phyloP scores from a whole-genome alignment of 53 echinoderm and acorn worm species.

The Zoroaster sp. region DNA sequence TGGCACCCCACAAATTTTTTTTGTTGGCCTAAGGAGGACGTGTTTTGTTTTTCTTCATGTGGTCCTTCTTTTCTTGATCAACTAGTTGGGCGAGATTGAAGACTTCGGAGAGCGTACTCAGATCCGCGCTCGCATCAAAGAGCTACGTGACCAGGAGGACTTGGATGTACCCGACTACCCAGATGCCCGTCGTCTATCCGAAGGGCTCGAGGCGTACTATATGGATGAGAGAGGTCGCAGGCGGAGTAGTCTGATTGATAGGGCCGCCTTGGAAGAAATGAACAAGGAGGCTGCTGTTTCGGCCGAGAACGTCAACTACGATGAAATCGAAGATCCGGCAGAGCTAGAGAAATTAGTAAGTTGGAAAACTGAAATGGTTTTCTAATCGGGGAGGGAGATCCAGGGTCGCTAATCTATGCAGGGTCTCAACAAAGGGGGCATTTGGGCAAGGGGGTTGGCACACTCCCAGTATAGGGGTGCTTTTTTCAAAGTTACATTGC shows the following conservation, averaged over 20 bases:
- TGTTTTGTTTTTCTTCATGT: background rate
- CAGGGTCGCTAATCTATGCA: too few relatives aligned
- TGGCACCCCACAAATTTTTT: too few relatives aligned
- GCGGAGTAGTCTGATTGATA: background rate
- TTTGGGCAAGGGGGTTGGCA: too few relatives aligned
- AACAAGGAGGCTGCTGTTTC: background rate
- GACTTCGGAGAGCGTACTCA: slow-evolving; percentile 52
- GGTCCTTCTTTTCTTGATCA: background rate
- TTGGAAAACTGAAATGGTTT: background rate
- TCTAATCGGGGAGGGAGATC: too few relatives aligned
- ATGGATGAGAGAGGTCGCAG: slow-evolving; percentile 30
- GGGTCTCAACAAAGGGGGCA: too few relatives aligned
- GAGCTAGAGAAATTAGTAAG: slow-evolving; percentile 51
- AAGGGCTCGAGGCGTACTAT: slow-evolving; percentile 30
- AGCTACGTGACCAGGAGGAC: slow-evolving; percentile 7
- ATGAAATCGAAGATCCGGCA: slow-evolving; percentile 45
- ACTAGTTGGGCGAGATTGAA: background rate
- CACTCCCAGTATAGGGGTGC: too few relatives aligned
- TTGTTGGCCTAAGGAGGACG: too few relatives aligned
- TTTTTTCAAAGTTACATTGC: too few relatives aligned
- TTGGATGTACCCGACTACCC: slow-evolving; percentile 29
- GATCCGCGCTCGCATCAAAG: slow-evolving; percentile 46
- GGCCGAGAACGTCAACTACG: slow-evolving; percentile 21
- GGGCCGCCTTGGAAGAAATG: slow-evolving; percentile 29
- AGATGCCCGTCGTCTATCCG: slow-evolving; percentile 11